A percentile compares a stretch with the other conserved stretches of the same genome.
These are phyloP conservation scores for Ericerus pela DNA, from an alignment of 1,140 invertebrate genomes.

Conservation along the genomic window DNA sequence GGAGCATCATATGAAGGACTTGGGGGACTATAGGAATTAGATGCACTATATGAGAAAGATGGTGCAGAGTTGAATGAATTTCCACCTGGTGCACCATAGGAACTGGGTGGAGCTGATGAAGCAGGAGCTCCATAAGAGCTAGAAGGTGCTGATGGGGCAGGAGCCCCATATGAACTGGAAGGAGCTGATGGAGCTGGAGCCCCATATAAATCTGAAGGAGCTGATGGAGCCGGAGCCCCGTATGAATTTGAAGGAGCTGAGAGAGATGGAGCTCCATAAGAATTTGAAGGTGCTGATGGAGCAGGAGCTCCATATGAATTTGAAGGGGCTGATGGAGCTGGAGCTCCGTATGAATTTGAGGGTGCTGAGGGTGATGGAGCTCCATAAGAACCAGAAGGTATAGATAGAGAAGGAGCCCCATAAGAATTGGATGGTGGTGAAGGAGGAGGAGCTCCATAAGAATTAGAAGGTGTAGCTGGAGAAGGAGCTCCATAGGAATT, in stretches of 20 bases:
- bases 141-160: slow-evolving; percentile 24
- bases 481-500: slow-evolving; percentile 33
- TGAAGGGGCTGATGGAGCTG: slow-evolving; percentile 30
- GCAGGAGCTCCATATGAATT: slow-evolving; percentile 30
- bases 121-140: slow-evolving; percentile 23
- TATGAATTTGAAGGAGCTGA: slow-evolving; percentile 21
- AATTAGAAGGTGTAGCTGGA: slow-evolving; percentile 21
- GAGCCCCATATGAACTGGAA: slow-evolving; percentile 17
- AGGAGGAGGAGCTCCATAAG: slow-evolving; percentile 31
- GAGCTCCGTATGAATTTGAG: slow-evolving; percentile 32
- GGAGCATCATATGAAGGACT: slow-evolving; percentile 29
- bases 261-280: slow-evolving; percentile 22
- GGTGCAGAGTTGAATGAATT: slow-evolving; percentile 16
- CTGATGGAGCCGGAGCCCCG: slow-evolving; percentile 16
- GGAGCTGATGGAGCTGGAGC: slow-evolving; percentile 15
- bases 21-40: slow-evolving; percentile 5
- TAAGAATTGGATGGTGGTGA: slow-evolving; percentile 19
- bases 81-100: slow-evolving; percentile 21
- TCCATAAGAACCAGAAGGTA: slow-evolving; percentile 23
- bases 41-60: slow-evolving; percentile 16
- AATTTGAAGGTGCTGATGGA: slow-evolving; percentile 15
- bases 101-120: slow-evolving; percentile 16
- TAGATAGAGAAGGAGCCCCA: slow-evolving; percentile 30
- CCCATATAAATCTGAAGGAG: slow-evolving; percentile 20
- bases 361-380: slow-evolving; percentile 19